phyloP scores from a whole-genome alignment of 2,797 vertebrate species.

The Notamacropus eugenii region DNA sequence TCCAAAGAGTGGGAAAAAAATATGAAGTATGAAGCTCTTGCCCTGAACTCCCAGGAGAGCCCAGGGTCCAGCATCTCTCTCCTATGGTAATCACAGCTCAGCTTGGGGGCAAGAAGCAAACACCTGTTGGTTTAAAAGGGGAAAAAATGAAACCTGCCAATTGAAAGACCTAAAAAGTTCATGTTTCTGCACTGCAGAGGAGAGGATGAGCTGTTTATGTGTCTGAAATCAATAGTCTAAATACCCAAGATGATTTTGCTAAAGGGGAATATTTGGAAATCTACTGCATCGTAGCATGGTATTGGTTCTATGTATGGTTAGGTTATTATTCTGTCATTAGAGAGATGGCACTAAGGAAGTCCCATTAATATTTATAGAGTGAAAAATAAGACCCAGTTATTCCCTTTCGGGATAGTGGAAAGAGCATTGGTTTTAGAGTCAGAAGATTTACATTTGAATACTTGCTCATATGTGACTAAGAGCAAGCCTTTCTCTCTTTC shows the following conservation, averaged over 20 bases:
- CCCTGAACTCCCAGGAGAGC: slow-evolving; percentile 65
- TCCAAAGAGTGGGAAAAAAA: slow-evolving; percentile 84
- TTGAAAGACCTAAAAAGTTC: background rate
- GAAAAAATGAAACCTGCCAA: slow-evolving; percentile 56
- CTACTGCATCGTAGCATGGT: background rate
- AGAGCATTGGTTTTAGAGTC: background rate
- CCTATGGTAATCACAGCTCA: slow-evolving; percentile 62
- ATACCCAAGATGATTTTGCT: slow-evolving; percentile 29
- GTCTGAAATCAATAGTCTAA: slow-evolving; percentile 19
- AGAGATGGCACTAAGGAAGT: background rate
- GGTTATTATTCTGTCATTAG: background rate
- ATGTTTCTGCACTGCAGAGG: slow-evolving; percentile 37
- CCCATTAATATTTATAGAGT: slow-evolving; percentile 26
- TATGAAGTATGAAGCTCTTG: slow-evolving; percentile 40
- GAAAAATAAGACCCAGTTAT: slow-evolving; percentile 18
- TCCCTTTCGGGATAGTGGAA: background rate
- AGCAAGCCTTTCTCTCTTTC: background rate
- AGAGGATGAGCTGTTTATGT: slow-evolving; percentile 4
- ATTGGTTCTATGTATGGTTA: slow-evolving; percentile 9
- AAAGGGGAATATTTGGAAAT: slow-evolving; percentile 22
- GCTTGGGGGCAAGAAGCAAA: slow-evolving; percentile 35
- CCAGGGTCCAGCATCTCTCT: slow-evolving; percentile 75
- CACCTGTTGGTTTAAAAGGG: slow-evolving; percentile 41
- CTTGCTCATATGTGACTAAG: background rate
- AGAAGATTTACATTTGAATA: background rate